These are phyloP conservation scores for Masticophis lateralis DNA, from an alignment of 2,797 vertebrate genomes.

Conservation along the genomic window DNA sequence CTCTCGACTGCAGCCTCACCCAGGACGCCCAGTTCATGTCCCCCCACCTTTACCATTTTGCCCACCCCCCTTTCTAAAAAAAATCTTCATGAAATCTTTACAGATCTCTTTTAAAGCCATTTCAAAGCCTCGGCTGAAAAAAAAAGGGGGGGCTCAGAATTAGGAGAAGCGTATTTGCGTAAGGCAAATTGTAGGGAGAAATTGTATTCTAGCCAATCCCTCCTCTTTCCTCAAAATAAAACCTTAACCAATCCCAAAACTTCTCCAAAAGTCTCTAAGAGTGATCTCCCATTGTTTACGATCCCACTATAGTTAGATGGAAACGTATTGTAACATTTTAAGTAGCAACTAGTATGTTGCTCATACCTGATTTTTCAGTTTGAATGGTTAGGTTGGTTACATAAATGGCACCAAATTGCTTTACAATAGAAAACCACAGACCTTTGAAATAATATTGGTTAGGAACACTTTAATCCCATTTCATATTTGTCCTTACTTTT, in stretches of 20 bases:
- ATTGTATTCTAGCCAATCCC: background rate
- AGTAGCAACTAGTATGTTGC: no score
- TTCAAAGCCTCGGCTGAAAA: conserved; percentile 61
- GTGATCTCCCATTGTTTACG: background rate
- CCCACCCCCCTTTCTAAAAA: conserved; percentile 50
- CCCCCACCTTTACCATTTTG: background rate
- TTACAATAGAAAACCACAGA: background rate
- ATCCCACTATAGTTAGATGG: background rate
- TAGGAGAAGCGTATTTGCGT: conserved; percentile 7
- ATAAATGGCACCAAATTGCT: background rate
- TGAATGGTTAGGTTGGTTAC: background rate
- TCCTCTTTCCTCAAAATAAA: background rate
- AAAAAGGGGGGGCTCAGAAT: conserved; percentile 29
- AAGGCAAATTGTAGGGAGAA: background rate
- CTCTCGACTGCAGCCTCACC: conserved; percentile 48
- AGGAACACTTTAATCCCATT: fast-evolving
- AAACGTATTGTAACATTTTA: background rate
- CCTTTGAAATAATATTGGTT: background rate
- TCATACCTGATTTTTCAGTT: background rate
- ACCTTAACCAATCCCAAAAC: background rate
- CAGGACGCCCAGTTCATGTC: conserved; percentile 49
- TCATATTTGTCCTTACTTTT: background rate
- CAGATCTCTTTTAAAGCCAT: conserved; percentile 70
- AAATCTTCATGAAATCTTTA: conserved; percentile 61
- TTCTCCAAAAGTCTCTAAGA: background rate